Conservation (phyloP, 2,113 vertebrate genomes). For the Mesocricetus auratus region DNA sequence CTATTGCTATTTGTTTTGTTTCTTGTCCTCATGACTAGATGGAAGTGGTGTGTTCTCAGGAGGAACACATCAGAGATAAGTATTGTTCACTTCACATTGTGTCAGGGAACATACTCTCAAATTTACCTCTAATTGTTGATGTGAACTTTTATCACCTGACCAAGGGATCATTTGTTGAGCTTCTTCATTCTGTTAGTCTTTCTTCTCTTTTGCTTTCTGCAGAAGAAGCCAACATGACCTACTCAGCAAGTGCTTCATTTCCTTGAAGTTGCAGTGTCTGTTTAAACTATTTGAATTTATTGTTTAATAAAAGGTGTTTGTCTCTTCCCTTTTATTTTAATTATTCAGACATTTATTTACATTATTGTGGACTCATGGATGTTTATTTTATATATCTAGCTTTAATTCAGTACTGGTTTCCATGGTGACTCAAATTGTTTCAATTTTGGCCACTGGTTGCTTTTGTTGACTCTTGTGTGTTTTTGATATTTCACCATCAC, state of each 20-base stretch:
- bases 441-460: not conserved
- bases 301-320: not conserved
- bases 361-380: not conserved
- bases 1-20: not conserved
- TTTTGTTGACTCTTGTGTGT: not conserved
- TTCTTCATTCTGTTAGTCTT: not conserved
- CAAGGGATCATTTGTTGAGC: not conserved
- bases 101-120: not conserved
- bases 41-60: not conserved
- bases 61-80: not conserved
- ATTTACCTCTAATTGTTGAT: not conserved
- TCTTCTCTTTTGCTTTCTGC: rapidly evolving
- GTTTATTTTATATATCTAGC: not conserved
- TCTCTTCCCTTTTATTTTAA: not conserved
- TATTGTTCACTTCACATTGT: not conserved
- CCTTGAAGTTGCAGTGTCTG: not conserved
- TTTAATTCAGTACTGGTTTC: not conserved
- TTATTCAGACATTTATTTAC: not conserved
- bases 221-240: not conserved
- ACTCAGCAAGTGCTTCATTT: not conserved
- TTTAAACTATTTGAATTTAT: not conserved
- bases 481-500: not conserved
- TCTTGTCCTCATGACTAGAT: not conserved
- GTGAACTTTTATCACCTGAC: not conserved
- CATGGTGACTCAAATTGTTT: not conserved